Evolutionary conservation across 2,797 vertebrate species (phyloP).

Genomic region (Microhierax caerulescens): DNA sequence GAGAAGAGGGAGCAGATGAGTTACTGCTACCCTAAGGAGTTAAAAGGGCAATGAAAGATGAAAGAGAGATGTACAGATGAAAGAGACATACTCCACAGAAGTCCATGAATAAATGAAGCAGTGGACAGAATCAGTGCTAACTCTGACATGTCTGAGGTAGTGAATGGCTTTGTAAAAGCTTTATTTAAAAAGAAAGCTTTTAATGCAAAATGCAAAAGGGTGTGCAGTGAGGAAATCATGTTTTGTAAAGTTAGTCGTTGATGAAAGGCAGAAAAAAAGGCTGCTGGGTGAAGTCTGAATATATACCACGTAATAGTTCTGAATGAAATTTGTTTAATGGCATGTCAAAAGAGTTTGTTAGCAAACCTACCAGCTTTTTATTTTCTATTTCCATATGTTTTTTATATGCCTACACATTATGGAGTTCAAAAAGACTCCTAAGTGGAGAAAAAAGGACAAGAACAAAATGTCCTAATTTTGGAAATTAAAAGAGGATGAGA

Average conservation of each 20-base stretch:
- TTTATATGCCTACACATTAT: neutral
- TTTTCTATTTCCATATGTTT: neutral
- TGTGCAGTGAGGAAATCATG: neutral
- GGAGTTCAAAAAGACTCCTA: neutral
- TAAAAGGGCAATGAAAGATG: constrained; percentile 45
- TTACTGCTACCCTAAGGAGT: constrained; percentile 5
- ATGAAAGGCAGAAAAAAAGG: constrained; percentile 19
- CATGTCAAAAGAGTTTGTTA: neutral
- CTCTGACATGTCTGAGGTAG: neutral
- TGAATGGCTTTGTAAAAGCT: constrained; percentile 42
- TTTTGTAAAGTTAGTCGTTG: constrained; percentile 4
- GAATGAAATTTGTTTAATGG: constrained; percentile 31
- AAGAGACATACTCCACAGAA: constrained; percentile 18
- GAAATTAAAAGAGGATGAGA: neutral
- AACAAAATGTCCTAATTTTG: neutral
- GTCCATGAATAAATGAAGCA: constrained; percentile 42
- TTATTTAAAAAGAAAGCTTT: constrained; percentile 36
- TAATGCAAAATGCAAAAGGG: constrained; percentile 33
- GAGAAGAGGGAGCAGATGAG: neutral
- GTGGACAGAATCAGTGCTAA: neutral
- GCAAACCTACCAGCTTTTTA: neutral
- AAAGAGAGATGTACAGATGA: constrained; percentile 30
- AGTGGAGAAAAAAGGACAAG: neutral
- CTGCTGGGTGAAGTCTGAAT: neutral
- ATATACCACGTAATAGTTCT: neutral